Percentiles rank a stretch among this genome's conserved stretches.
phyloP scores from a whole-genome alignment of 2,888 invertebrate species.

The Chesias legatella region DNA sequence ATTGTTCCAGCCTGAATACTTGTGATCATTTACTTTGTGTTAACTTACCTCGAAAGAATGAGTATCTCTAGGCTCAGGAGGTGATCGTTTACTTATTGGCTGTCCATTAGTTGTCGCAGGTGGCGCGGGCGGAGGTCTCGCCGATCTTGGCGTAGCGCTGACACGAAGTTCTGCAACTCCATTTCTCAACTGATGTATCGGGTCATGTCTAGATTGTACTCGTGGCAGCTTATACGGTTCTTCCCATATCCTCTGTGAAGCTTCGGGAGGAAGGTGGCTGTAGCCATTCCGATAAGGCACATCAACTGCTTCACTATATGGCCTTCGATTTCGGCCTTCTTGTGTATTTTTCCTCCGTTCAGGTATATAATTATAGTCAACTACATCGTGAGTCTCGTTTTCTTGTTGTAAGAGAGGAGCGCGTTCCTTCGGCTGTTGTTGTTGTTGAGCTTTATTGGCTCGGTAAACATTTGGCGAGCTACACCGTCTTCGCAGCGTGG shows the following conservation, averaged over 20 bases:
- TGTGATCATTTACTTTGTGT: background rate
- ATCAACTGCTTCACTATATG: constrained; percentile 73
- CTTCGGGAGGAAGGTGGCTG: constrained; percentile 52
- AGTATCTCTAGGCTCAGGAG: constrained; percentile 68
- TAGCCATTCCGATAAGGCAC: constrained; percentile 66
- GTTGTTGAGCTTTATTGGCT: constrained; percentile 44
- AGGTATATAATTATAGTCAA: constrained; percentile 58
- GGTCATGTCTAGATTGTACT: constrained; percentile 62
- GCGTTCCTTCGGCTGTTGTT: constrained; percentile 45
- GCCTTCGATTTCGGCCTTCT: constrained; percentile 58
- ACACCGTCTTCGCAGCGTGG: constrained; percentile 62
- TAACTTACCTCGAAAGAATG: constrained; percentile 63
- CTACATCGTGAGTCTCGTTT: constrained; percentile 65
- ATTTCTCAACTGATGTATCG: constrained; percentile 63
- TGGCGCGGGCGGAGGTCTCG: constrained; percentile 64
- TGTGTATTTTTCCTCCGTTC: constrained; percentile 57
- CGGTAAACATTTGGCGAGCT: constrained; percentile 74
- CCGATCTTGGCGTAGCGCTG: constrained; percentile 63
- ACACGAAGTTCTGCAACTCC: constrained; percentile 69
- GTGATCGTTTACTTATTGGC: constrained; percentile 51
- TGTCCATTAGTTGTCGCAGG: constrained; percentile 43
- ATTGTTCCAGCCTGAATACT: background rate
- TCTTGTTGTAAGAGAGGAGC: constrained; percentile 59
- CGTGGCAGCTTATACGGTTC: constrained; percentile 70
- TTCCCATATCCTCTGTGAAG: constrained; percentile 62